Percentiles rank a stretch among this genome's conserved stretches.
phyloP scores from a whole-genome alignment of 2,113 vertebrate species.

The Melanotaenia duboulayi region DNA sequence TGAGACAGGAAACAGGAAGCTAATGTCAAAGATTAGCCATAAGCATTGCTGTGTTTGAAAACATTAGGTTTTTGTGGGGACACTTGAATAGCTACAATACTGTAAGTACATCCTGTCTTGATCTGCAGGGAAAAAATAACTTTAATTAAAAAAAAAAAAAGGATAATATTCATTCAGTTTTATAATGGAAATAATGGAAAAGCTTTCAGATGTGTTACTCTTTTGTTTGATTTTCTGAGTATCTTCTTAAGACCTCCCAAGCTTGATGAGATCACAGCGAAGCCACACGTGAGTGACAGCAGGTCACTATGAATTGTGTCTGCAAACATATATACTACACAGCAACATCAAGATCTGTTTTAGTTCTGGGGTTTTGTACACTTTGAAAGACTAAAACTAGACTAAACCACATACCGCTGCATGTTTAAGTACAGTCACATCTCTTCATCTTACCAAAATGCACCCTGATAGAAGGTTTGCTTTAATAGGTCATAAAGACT shows the following conservation, averaged over 20 bases:
- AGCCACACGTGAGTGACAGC: background rate
- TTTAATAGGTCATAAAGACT: background rate
- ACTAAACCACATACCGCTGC: too few relatives aligned
- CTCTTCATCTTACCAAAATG: background rate
- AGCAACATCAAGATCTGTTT: background rate
- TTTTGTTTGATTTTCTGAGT: background rate
- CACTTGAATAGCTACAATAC: background rate
- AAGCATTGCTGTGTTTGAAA: conserved; percentile 30
- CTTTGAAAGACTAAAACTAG: background rate
- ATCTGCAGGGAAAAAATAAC: background rate
- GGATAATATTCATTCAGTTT: too few relatives aligned
- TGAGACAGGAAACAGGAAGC: conserved; percentile 20
- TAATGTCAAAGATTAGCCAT: conserved; percentile 37
- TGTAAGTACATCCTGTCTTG: conserved; percentile 11
- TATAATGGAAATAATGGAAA: too few relatives aligned
- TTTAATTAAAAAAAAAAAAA: too few relatives aligned
- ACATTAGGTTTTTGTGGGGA: conserved; percentile 4
- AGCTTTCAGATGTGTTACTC: too few relatives aligned
- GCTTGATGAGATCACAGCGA: too few relatives aligned
- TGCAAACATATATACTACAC: background rate
- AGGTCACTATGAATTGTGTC: too few relatives aligned
- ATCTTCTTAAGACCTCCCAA: background rate
- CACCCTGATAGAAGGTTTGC: background rate
- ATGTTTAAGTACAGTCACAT: too few relatives aligned
- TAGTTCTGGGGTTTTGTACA: background rate